phyloP scores from a whole-genome alignment of 1,140 invertebrate species.

The Phocides pigmalion region DNA sequence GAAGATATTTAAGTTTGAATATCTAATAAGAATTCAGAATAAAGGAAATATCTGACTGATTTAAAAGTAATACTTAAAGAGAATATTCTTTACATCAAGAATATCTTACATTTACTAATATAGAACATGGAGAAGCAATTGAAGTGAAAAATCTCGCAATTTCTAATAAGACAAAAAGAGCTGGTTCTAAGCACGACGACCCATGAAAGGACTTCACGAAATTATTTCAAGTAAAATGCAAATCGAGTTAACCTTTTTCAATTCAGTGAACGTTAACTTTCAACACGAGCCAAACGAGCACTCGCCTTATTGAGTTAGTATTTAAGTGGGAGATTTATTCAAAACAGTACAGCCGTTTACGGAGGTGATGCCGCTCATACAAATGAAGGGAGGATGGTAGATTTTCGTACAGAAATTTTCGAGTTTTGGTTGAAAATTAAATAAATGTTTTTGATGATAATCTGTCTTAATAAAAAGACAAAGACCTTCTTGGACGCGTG shows the following conservation, averaged over 20 bases:
- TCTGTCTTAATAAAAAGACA: too few species aligned
- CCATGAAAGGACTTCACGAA: conserved; percentile 37
- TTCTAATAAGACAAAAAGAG: conserved; percentile 13
- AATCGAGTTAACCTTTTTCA: conserved; percentile 68
- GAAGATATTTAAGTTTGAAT: too few species aligned
- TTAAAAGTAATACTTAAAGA: too few species aligned
- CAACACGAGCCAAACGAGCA: conserved; percentile 57
- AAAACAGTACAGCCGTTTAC: conserved; percentile 65
- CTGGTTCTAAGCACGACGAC: conserved; percentile 24
- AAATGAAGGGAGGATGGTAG: conserved; percentile 44
- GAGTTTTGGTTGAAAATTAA: too few species aligned
- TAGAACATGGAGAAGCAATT: neutral
- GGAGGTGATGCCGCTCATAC: conserved; percentile 50
- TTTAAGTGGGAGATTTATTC: conserved; percentile 71
- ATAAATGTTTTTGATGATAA: too few species aligned
- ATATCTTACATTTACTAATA: too few species aligned
- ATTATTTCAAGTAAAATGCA: conserved; percentile 55
- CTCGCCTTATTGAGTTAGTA: conserved; percentile 71
- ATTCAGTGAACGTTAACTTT: conserved; percentile 62
- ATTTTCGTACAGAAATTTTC: too few species aligned
- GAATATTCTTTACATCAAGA: too few species aligned
- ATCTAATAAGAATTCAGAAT: too few species aligned
- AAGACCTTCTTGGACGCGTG: too few species aligned
- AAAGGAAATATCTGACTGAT: too few species aligned
- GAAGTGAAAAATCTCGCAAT: conserved; percentile 2